Conservation (phyloP, 2,888 invertebrate genomes). For the Sarcophaga caerulescens region DNA sequence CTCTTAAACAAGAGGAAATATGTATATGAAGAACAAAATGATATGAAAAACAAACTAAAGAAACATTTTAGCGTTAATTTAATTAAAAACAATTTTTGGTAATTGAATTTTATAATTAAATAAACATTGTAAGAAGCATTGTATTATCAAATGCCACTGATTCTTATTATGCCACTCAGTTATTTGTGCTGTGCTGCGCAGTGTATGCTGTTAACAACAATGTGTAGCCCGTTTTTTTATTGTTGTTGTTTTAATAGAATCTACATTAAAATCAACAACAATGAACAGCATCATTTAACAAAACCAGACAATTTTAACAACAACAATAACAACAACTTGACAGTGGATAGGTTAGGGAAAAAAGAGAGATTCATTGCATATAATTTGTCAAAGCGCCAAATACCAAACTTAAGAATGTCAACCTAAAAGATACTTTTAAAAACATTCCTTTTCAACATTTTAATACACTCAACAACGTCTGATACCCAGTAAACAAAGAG, state of each 20-base stretch:
- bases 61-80: slow-evolving; percentile 62
- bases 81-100: slow-evolving; percentile 57
- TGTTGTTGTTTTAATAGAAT: slow-evolving; percentile 22
- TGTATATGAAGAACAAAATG: not conserved
- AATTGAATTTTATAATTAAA: slow-evolving; percentile 65
- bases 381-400: slow-evolving; percentile 68
- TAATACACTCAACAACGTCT: slow-evolving; percentile 12
- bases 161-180: no score
- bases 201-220: slow-evolving; percentile 31
- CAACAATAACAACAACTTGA: not conserved
- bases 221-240: not conserved
- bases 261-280: slow-evolving; percentile 30
- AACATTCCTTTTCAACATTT: slow-evolving; percentile 51
- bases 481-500: no score
- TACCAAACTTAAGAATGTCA: slow-evolving; percentile 67
- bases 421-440: slow-evolving; percentile 58
- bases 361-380: slow-evolving; percentile 43
- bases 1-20: not conserved
- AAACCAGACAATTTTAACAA: slow-evolving; percentile 34
- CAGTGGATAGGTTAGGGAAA: not conserved
- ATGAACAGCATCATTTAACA: slow-evolving; percentile 29
- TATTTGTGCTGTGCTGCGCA: no score
- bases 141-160: no score
- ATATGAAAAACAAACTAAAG: not conserved
- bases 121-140: slow-evolving; percentile 38